phyloP scores from a whole-genome alignment of 2,888 invertebrate species.

The Drosophila merina region DNA sequence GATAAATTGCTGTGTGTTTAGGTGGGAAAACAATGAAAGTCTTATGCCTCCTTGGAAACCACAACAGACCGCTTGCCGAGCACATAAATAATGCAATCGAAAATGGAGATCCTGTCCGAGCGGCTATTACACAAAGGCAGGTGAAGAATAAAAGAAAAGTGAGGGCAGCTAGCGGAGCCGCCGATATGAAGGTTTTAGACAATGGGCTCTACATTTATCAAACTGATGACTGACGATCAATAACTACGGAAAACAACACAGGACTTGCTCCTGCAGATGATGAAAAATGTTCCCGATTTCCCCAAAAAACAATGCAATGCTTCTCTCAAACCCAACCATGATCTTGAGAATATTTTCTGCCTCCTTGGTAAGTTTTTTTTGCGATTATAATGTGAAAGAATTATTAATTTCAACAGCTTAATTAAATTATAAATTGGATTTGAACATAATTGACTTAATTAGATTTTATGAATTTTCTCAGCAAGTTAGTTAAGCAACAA shows the following conservation, averaged over 20 bases:
- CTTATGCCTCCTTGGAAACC: constrained; percentile 24
- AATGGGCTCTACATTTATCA: constrained; percentile 71
- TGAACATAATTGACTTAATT: not conserved
- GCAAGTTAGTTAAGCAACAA: not conserved
- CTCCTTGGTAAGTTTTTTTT: not conserved
- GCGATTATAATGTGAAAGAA: not conserved
- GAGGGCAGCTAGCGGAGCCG: constrained; percentile 45
- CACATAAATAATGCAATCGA: constrained; percentile 72
- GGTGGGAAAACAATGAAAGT: constrained; percentile 64
- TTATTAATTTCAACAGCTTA: not conserved
- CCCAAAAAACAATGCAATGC: not conserved
- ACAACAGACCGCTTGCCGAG: constrained; percentile 61
- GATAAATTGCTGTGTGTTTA: constrained; percentile 67
- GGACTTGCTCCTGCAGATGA: constrained; percentile 27
- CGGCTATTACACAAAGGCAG: constrained; percentile 66
- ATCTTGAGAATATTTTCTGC: not conserved
- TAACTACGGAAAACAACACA: constrained; percentile 42
- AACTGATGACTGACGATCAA: constrained; percentile 71
- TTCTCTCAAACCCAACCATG: not conserved
- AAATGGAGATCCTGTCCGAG: constrained; percentile 26
- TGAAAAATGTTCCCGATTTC: constrained; percentile 17
- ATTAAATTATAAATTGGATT: not conserved
- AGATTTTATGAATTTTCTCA: not conserved
- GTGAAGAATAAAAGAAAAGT: constrained; percentile 21
- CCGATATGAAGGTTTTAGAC: constrained; percentile 52